phyloP scores from a whole-genome alignment of 2,888 invertebrate species.

The Philhelius pedissequus region DNA sequence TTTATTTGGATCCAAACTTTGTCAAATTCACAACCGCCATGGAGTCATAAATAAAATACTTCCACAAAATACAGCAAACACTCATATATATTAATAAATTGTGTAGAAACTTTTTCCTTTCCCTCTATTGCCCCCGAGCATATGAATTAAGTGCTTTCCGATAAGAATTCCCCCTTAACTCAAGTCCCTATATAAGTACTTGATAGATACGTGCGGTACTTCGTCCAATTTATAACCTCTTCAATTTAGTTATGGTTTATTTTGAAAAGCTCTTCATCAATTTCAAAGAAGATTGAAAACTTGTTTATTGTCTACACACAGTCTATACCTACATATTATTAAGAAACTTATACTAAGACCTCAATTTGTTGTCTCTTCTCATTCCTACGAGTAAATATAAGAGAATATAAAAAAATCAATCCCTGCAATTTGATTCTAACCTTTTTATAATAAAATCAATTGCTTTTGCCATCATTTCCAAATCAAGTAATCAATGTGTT shows the following conservation, averaged over 20 bases:
- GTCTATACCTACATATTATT: neutral
- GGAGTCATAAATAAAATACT: neutral
- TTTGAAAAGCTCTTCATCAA: conserved; percentile 16
- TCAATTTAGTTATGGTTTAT: conserved; percentile 7
- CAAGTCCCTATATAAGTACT: neutral
- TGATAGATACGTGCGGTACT: neutral
- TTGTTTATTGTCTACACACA: conserved; percentile 5
- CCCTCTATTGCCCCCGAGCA: neutral
- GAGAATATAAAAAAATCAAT: neutral
- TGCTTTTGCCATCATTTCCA: conserved; percentile 13
- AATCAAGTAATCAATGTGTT: conserved; percentile 27
- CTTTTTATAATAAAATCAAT: conserved; percentile 8
- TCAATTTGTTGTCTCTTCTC: conserved; percentile 13
- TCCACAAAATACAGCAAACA: neutral
- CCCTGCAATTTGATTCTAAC: neutral
- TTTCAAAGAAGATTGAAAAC: conserved; percentile 21
- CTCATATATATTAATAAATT: neutral
- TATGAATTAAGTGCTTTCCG: neutral
- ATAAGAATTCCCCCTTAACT: neutral
- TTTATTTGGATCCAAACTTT: no score
- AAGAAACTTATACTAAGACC: neutral
- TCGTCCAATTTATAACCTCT: neutral
- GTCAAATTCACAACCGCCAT: neutral
- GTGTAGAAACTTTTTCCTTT: neutral
- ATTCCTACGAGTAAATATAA: no score